These are phyloP conservation scores for Thryonomys swinderianus DNA, from an alignment of 2,113 vertebrate genomes.

Conservation along the genomic window DNA sequence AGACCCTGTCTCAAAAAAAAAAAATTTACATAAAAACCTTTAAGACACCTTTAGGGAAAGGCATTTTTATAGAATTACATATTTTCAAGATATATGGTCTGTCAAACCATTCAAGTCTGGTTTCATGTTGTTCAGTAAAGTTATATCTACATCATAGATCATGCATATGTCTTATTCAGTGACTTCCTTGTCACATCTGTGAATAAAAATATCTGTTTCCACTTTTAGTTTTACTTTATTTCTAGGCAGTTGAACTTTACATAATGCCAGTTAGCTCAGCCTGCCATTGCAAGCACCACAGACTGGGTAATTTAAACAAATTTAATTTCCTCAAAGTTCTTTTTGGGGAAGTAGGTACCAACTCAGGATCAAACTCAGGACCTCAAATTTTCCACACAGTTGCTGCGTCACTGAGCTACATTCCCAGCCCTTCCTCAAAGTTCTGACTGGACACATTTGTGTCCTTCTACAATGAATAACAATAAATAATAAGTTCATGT, in stretches of 20 bases:
- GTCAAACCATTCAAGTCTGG: neutral
- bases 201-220: neutral
- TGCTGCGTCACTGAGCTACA: too few species aligned
- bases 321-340: neutral
- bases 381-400: too few species aligned
- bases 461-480: neutral
- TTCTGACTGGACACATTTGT: neutral
- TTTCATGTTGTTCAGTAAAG: neutral
- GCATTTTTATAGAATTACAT: neutral
- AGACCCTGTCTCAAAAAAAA: too few species aligned
- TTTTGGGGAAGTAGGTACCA: too few species aligned
- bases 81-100: neutral
- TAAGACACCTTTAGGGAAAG: neutral
- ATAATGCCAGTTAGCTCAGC: too few species aligned
- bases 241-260: neutral
- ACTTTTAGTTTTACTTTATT: neutral
- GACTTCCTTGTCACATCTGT: neutral
- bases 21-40: neutral
- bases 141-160: neutral
- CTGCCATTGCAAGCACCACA: neutral
- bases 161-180: neutral
- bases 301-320: neutral
- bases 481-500: neutral
- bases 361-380: too few species aligned
- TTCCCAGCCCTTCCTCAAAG: neutral